A percentile compares a stretch with the other conserved stretches of the same genome.
Conservation (phyloP, 2,797 vertebrate species). For the Silurus lanzhouensis region DNA sequence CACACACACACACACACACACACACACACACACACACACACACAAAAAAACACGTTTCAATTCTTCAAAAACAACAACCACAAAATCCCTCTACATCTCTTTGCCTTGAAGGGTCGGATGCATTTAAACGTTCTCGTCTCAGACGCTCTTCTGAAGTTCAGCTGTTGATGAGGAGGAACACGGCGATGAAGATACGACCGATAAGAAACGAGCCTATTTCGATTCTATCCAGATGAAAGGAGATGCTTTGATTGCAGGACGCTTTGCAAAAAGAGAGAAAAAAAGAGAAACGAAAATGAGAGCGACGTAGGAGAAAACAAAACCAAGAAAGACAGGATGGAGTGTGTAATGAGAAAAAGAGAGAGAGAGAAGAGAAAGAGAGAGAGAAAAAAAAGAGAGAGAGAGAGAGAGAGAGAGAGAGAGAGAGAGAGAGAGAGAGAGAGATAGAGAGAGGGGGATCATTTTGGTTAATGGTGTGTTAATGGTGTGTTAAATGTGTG, state of each 20-base stretch:
- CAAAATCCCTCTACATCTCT: neutral
- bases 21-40: neutral
- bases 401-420: neutral
- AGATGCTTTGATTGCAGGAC: neutral
- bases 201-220: neutral
- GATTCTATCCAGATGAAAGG: slow-evolving; percentile 10
- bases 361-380: neutral
- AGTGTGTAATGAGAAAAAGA: slow-evolving; percentile 3
- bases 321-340: neutral
- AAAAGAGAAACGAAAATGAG: slow-evolving; percentile 2
- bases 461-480: neutral
- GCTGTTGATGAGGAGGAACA: neutral
- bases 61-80: neutral
- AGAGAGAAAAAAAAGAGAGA: neutral
- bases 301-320: neutral
- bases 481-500: slow-evolving; percentile 1
- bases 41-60: neutral
- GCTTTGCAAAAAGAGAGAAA: neutral
- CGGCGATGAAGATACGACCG: neutral
- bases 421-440: neutral
- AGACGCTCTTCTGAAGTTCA: neutral
- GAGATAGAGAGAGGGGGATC: no score
- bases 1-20: neutral
- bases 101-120: neutral
- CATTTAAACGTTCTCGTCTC: neutral